These are phyloP conservation scores for Notocelia uddmanniana DNA, from an alignment of 2,888 invertebrate genomes.

Conservation along the genomic window DNA sequence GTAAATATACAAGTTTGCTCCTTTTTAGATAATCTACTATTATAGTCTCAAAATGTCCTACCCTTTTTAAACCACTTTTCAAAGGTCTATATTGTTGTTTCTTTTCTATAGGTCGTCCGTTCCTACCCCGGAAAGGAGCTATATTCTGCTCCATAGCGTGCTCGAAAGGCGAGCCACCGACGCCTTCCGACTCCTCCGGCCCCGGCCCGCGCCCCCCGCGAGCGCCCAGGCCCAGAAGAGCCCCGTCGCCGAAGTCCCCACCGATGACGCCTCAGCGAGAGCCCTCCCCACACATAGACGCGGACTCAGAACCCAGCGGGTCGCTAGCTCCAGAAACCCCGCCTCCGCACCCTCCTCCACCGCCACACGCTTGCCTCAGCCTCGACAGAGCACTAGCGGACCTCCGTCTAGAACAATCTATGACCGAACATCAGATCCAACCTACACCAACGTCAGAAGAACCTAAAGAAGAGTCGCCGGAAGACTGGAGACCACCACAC, in stretches of 20 bases:
- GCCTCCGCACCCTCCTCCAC: slow-evolving; percentile 78
- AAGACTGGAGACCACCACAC: slow-evolving; percentile 84
- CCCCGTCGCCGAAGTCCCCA: slow-evolving; percentile 86
- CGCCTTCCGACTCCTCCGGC: slow-evolving; percentile 93
- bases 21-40: too few relatives aligned
- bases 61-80: background rate
- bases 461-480: slow-evolving; percentile 69
- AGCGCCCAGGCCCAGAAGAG: slow-evolving; percentile 83
- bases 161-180: slow-evolving; percentile 95
- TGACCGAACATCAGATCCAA: slow-evolving; percentile 89
- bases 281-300: slow-evolving; percentile 85
- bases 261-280: slow-evolving; percentile 86
- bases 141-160: slow-evolving; percentile 98
- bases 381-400: slow-evolving; percentile 78
- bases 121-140: slow-evolving; percentile 95
- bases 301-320: slow-evolving; percentile 86
- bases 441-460: slow-evolving; percentile 77
- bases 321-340: slow-evolving; percentile 85
- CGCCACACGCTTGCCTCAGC: slow-evolving; percentile 77
- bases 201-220: slow-evolving; percentile 88
- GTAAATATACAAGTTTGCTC: too few relatives aligned
- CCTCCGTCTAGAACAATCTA: slow-evolving; percentile 88
- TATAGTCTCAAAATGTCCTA: background rate
- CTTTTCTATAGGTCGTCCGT: slow-evolving; percentile 90
- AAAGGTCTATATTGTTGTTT: background rate